Evolutionary conservation across 2,797 vertebrate species (phyloP), one percentile per base, ranked within the genome.

Genomic region (Petrocephalus schoutedeni): DNA sequence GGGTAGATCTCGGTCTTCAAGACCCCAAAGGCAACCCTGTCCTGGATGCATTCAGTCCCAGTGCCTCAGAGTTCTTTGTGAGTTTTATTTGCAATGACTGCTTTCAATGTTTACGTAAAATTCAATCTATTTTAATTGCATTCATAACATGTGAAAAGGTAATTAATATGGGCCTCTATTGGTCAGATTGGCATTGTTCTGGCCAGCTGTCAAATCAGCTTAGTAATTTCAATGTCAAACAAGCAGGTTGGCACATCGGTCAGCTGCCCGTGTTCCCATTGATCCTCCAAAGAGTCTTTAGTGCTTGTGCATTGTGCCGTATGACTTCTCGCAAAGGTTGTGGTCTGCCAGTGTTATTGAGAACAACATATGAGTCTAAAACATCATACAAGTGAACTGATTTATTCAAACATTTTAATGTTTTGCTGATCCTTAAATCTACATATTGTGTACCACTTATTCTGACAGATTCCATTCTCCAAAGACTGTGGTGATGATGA

Each of bases 401-500:
- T 80, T 80, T n/a, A 49, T 49, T 80, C 74, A 80, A 4, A 45
- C 74, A 49, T 80, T 80, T 49, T 21, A n/a, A 80, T 80, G 7
- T 80, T 28, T 84, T 54, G 21, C 21, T 54, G 7, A 8, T 53
- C 45, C 36, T 82, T 8, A 83, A 21, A 21, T 83, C n/a, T 83
- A 16, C 14, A 0, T 54, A 85, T 57, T 14, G 7, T 84, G 23
- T 85, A 10, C 54, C 84, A 32, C 23, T 58, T 89, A 21, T 88
- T 14, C 41, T 86, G 10, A 0, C 90, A 98, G 98, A 94, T 97
- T 88, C 97, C 97, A 54, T 98, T 98, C 91, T 93, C 96, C 1
- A 98, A 97, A 93, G 97, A 98, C 59, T 98, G 98, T 67, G 97
- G 97, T 64, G 94, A 96, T n/a, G 98, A 98, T 90, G 95, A 97